A percentile compares a stretch with the other conserved stretches of the same genome.
These are phyloP conservation scores for Acrossocheilus wenchowensis DNA, from an alignment of 2,797 vertebrate species.

Conservation along the genomic window DNA sequence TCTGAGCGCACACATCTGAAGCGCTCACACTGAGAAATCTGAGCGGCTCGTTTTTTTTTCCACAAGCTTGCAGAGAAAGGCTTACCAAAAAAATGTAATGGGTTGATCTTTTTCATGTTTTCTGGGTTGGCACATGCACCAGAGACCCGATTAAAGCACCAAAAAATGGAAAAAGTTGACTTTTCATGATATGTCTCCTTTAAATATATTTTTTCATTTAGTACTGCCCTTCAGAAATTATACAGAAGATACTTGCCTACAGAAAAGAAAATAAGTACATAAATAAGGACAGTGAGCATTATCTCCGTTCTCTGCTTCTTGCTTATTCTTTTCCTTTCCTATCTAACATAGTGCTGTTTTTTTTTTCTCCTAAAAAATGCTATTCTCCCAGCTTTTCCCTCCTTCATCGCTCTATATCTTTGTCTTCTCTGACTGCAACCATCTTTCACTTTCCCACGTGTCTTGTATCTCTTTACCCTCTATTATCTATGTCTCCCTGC, in stretches of 20 bases:
- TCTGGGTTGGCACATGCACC: too few species aligned
- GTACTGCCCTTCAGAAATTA: background rate
- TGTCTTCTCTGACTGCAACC: background rate
- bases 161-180: too few species aligned
- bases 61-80: too few species aligned
- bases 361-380: background rate
- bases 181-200: too few species aligned
- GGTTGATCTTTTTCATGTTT: too few species aligned
- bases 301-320: background rate
- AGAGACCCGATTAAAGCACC: too few species aligned
- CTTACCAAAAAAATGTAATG: too few species aligned
- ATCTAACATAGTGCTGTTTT: background rate
- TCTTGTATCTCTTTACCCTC: slow-evolving; percentile 32
- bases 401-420: background rate
- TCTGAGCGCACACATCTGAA: too few species aligned
- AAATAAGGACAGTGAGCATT: background rate
- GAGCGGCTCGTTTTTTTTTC: too few species aligned
- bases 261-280: background rate
- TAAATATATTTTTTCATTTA: background rate
- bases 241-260: background rate
- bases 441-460: slow-evolving; percentile 10
- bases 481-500: slow-evolving; percentile 17
- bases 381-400: background rate
- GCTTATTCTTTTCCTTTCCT: background rate
- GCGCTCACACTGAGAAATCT: too few species aligned